phyloP scores from a whole-genome alignment of 1,140 invertebrate genomes.

The Brachionus rubens region DNA sequence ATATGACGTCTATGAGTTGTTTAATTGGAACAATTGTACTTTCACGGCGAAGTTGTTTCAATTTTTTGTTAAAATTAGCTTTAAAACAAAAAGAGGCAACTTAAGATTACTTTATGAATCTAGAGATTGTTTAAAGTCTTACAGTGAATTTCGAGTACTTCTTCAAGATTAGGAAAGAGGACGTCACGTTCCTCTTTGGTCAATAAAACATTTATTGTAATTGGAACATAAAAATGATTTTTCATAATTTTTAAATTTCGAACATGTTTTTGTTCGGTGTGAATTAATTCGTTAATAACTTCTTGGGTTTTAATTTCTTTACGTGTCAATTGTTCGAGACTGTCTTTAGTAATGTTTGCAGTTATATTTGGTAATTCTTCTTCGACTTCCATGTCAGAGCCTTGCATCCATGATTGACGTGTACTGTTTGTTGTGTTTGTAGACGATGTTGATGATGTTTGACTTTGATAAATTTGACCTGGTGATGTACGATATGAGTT shows the following conservation, averaged over 20 bases:
- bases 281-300: constrained; percentile 44
- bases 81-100: background rate
- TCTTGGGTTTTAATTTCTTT: constrained; percentile 41
- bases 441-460: background rate
- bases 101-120: constrained; percentile 12
- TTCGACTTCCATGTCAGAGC: constrained; percentile 43
- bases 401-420: constrained; percentile 10
- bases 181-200: constrained; percentile 24
- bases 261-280: constrained; percentile 46
- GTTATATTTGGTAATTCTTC: constrained; percentile 24
- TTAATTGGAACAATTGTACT: constrained; percentile 9
- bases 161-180: constrained; percentile 40
- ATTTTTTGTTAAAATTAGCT: constrained; percentile 43
- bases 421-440: background rate
- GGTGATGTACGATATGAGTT: too few relatives aligned
- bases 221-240: constrained; percentile 32
- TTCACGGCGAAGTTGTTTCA: constrained; percentile 29
- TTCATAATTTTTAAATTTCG: constrained; percentile 45
- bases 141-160: constrained; percentile 44
- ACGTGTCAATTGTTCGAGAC: constrained; percentile 12
- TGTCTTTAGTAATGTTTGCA: background rate
- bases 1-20: constrained; percentile 15
- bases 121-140: background rate
- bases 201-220: background rate
- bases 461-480: background rate